Conservation (phyloP, 2,888 invertebrate genomes). For the Pherbina coryleti region DNA sequence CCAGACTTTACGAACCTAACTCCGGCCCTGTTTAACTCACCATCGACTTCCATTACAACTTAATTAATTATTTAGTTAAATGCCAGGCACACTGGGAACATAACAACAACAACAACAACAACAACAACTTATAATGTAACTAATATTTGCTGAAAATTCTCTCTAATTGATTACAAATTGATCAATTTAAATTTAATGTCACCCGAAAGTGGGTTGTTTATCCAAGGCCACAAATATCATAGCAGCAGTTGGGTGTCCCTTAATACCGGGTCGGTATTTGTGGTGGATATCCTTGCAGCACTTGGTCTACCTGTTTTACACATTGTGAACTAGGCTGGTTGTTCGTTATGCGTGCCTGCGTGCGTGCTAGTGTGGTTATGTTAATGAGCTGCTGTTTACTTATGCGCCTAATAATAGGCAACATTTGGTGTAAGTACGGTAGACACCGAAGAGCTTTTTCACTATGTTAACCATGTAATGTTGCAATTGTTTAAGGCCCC, state of each 20-base stretch:
- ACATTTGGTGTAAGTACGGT: background rate
- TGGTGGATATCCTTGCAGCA: background rate
- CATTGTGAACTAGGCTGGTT: background rate
- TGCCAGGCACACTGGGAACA: background rate
- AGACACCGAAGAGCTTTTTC: too few species aligned
- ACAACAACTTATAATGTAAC: background rate
- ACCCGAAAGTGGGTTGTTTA: conserved; percentile 10
- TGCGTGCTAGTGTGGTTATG: conserved; percentile 8
- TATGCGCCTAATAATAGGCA: conserved; percentile 19
- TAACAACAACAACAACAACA: conserved; percentile 1
- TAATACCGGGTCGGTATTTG: background rate
- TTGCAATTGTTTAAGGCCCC: background rate
- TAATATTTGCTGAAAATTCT: conserved; percentile 12
- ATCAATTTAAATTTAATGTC: conserved; percentile 36
- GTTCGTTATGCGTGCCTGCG: background rate
- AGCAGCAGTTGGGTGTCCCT: background rate
- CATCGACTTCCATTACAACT: background rate
- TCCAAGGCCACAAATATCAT: background rate
- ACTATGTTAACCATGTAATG: background rate
- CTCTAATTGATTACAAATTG: conserved; percentile 38
- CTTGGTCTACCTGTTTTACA: background rate
- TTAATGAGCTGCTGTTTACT: conserved; percentile 21
- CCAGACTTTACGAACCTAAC: too few species aligned
- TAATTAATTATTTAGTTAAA: conserved; percentile 3
- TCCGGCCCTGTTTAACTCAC: background rate